Percentiles rank a stretch among this genome's conserved stretches.
These are phyloP conservation scores for Lepidurus arcticus DNA, from an alignment of 1,140 invertebrate genomes.

Conservation along the genomic window DNA sequence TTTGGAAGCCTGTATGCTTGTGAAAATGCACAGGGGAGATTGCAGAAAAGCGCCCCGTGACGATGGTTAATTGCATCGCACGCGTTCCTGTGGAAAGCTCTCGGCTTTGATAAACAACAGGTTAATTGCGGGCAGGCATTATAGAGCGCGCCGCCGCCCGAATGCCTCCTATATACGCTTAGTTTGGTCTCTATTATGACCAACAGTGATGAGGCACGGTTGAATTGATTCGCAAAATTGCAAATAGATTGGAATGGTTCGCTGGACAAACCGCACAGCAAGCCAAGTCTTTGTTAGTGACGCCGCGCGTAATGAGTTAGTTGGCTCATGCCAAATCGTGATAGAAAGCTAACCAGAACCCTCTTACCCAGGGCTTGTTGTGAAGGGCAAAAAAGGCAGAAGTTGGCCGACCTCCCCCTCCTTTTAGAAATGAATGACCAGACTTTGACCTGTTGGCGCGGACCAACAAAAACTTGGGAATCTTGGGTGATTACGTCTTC, in stretches of 20 bases:
- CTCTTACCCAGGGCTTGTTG: not conserved
- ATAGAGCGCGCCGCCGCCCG: not conserved
- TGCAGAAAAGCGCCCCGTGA: not conserved
- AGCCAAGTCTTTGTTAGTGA: not conserved
- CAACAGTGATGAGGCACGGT: not conserved
- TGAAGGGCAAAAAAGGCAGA: not conserved
- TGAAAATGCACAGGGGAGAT: not conserved
- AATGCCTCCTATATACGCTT: not conserved
- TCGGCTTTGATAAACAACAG: not conserved
- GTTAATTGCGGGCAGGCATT: constrained; percentile 2
- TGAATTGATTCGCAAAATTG: constrained; percentile 12
- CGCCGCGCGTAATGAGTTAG: not conserved
- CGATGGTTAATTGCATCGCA: constrained; percentile 6
- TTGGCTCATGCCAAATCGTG: not conserved
- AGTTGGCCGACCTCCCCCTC: not conserved
- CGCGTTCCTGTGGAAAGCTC: not conserved
- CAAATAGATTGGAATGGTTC: constrained; percentile 15
- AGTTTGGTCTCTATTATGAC: constrained; percentile 15
- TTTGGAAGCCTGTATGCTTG: not conserved
- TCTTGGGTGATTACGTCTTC: too few relatives aligned
- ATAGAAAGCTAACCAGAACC: constrained; percentile 16
- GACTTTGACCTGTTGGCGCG: too few relatives aligned
- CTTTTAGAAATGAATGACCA: too few relatives aligned
- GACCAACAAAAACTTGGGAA: too few relatives aligned
- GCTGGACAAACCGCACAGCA: not conserved